Evolutionary conservation across 2,113 vertebrate genomes (phyloP), one percentile per base, ranked within the genome.

Genomic region (Calonectris borealis): DNA sequence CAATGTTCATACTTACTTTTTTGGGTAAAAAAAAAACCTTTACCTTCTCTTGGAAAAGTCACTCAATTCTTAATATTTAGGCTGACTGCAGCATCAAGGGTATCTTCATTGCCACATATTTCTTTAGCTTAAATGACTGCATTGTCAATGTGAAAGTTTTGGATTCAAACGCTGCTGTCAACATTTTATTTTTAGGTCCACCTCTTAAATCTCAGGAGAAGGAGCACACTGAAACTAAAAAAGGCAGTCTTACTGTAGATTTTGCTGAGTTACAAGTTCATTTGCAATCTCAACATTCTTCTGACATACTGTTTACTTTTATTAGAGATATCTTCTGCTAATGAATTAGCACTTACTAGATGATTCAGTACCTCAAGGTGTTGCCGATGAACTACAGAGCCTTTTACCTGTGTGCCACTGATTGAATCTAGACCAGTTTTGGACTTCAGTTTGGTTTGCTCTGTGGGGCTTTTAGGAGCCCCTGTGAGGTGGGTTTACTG

Each of bases 301-400:
- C 46, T 86, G 61, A 26, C 5, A 7, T 62, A 11, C 20, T 25
- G 18, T 77, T 55, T 90, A 38, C 17, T 94, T 88, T 90, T 76
- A 55, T 85, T 85, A 60, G 31, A 57, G 29, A 21, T 52, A 42
- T 27, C 16, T 79, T 92, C 38, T 70, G 15, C 32, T 78, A 88
- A 83, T 68, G 76, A 68, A 54, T 76, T 62, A 34, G 16, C 12
- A 29, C 4, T 73, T 95, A n/a, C 7, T 70, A 65, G 17, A 10
- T 16, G 10, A 29, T 48, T 84, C 46, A 69, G 13, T 61, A 60
- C 17, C 34, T 81, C 0, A 0, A 48, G 29, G 18, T 57, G 34
- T 70, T 82, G 20, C 32, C 9, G 7, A 11, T 65, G 38, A 89
- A 29, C 29, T 64, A 38, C 5, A 49, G 27, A 78, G 6, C 5